A percentile compares a stretch with the other conserved stretches of the same genome.
These are phyloP conservation scores for Oryzias javanicus DNA, from an alignment of 2,113 vertebrate genomes.

Conservation along the genomic window DNA sequence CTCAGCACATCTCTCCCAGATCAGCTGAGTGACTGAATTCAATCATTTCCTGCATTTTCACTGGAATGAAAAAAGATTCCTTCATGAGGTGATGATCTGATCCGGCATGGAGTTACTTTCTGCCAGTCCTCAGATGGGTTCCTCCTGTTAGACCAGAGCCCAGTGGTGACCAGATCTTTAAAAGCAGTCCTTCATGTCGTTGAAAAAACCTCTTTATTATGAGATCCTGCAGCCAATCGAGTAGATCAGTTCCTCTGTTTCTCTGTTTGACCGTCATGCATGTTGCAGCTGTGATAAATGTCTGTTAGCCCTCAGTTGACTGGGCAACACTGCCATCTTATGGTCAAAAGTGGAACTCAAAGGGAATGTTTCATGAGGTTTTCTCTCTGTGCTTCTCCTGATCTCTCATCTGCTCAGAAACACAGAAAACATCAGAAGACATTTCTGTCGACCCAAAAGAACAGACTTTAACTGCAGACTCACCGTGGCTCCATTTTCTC, in stretches of 20 bases:
- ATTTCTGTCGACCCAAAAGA: too few relatives aligned
- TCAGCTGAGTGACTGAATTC: too few relatives aligned
- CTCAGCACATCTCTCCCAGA: too few relatives aligned
- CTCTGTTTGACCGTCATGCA: slow-evolving; percentile 18
- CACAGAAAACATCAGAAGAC: too few relatives aligned
- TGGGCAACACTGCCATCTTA: slow-evolving; percentile 80
- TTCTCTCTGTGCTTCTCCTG: too few relatives aligned
- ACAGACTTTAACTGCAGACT: too few relatives aligned
- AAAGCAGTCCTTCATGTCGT: neutral
- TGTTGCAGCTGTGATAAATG: slow-evolving; percentile 27
- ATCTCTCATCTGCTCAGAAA: too few relatives aligned
- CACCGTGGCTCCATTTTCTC: too few relatives aligned
- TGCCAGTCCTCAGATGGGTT: slow-evolving; percentile 9
- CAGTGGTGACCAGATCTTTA: slow-evolving; percentile 21
- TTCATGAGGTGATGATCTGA: too few relatives aligned
- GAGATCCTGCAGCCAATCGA: neutral
- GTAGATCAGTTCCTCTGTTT: neutral
- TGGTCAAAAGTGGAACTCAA: slow-evolving; percentile 50
- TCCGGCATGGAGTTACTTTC: too few relatives aligned
- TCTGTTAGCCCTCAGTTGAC: slow-evolving; percentile 38
- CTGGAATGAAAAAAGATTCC: too few relatives aligned
- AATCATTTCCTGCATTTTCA: too few relatives aligned
- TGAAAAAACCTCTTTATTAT: neutral
- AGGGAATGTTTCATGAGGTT: neutral
- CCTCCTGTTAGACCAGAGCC: neutral